Base-by-base conservation (phyloP, 2,797 vertebrate genomes). In the Semaprochilodus insignis region DNA sequence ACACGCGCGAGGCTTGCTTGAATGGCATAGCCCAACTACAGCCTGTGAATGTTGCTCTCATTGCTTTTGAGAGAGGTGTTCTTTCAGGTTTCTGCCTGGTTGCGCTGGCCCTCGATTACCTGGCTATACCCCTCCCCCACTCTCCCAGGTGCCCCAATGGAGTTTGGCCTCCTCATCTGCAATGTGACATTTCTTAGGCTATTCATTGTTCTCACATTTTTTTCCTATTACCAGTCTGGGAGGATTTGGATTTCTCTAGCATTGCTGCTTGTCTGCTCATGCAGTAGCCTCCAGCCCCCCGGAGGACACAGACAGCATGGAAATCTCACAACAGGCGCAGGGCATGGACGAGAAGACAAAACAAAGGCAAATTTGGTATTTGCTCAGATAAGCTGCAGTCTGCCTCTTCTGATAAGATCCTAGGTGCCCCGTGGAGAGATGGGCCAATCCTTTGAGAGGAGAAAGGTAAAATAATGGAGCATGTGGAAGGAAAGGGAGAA, bases 191-290 rank as follows among this genome's bases (percentile, higher is more conserved):
- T 86, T 83, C 81, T 17, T 80, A 83, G 88, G 87, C 84, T 25
- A 7, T 78, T 81, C 77, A 83, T 85, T 82, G 83, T 88, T 86
- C 77, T 77, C 52, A 66, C 70, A 85, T 77, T 62, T 76, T 77
- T 76, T 88, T 83, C 80, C 83, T 84, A 80, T 87, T 85, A 88
- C 90, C 91, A 81, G 81, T 86, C 83, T 88, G 87, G 83, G 70
- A 84, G 84, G 89, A 87, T 85, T 87, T 89, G 83, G 88, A 90
- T 86, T 88, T 89, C 85, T 91, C 92, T 87, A 78, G 84, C 88
- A 87, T 60, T 21, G 78, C 84, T 80, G 87, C 81, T 74, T 87
- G 81, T 88, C 83, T 71, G 55, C 67, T 74, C 87, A 86, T 81
- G 87, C 88, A 77, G 78, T 87, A 62, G 66, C 83, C 84, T 80